Evolutionary conservation across 2,797 vertebrate genomes (phyloP).

Genomic region (Lophotriccus pileatus): DNA sequence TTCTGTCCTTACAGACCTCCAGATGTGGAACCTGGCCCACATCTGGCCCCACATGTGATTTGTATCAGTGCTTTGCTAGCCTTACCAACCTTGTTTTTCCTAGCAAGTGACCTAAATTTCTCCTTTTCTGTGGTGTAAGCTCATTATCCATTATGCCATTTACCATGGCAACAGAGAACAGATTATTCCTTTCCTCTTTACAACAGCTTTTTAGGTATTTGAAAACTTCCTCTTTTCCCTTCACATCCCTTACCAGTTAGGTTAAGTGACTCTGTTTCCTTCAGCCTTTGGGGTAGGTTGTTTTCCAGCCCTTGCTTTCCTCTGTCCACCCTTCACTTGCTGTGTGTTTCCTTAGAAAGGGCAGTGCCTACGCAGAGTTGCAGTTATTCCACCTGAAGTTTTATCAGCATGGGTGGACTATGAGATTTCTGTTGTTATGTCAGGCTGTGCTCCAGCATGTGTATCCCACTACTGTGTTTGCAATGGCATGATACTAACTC

Average conservation of each 20-base stretch:
- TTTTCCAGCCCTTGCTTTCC: slow-evolving; percentile 11
- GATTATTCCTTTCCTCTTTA: slow-evolving; percentile 45
- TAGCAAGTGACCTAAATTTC: slow-evolving; percentile 51
- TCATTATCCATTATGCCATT: slow-evolving; percentile 38
- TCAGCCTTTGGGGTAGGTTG: neutral
- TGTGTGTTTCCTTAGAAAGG: neutral
- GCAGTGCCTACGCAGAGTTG: neutral
- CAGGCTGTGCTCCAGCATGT: neutral
- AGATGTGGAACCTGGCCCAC: neutral
- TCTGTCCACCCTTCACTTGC: neutral
- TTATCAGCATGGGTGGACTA: neutral
- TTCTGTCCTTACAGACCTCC: neutral
- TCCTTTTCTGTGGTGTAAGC: slow-evolving; percentile 20
- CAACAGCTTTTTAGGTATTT: neutral
- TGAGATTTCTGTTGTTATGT: neutral
- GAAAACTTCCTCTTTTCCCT: neutral
- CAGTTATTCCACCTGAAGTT: neutral
- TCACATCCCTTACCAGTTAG: neutral
- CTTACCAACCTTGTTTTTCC: slow-evolving; percentile 1
- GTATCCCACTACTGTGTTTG: slow-evolving; percentile 21
- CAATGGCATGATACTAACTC: neutral
- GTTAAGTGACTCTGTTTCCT: neutral
- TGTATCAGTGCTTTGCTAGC: neutral
- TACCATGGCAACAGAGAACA: slow-evolving; percentile 52
- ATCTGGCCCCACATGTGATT: neutral